Evolutionary conservation across 1,140 invertebrate genomes (phyloP).

Genomic region (Drosophila varians): DNA sequence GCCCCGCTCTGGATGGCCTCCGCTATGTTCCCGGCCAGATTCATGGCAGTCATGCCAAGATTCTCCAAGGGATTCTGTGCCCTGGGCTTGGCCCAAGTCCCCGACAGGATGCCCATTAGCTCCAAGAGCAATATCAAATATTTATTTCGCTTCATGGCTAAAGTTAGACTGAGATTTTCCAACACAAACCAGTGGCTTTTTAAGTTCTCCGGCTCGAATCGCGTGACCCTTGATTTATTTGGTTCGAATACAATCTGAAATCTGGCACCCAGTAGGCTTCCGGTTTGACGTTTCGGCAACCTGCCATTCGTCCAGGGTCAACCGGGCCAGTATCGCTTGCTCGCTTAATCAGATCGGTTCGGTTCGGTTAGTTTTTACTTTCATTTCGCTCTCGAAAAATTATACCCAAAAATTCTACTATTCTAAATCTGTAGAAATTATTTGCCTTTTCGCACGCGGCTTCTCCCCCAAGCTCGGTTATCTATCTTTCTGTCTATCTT

Average conservation of each 20-base stretch:
- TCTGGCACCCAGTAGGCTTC: background rate
- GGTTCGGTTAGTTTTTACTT: slow-evolving; percentile 25
- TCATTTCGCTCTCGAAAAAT: slow-evolving; percentile 18
- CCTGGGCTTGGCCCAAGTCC: background rate
- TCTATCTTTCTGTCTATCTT: background rate
- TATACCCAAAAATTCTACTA: background rate
- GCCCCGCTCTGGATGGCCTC: slow-evolving; percentile 51
- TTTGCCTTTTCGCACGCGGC: too few species aligned
- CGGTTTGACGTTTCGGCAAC: background rate
- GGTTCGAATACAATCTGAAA: background rate
- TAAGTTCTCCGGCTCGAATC: background rate
- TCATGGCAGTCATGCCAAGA: slow-evolving; percentile 44
- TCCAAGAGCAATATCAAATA: slow-evolving; percentile 15
- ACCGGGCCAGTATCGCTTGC: slow-evolving; percentile 43
- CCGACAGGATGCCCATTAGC: background rate
- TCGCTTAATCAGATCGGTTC: slow-evolving; percentile 22
- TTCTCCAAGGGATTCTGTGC: slow-evolving; percentile 49
- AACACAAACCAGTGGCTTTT: background rate
- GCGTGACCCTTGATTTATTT: background rate
- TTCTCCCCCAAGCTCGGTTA: background rate
- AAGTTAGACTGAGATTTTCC: background rate
- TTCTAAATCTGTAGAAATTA: slow-evolving; percentile 14
- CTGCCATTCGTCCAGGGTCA: background rate
- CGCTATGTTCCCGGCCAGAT: slow-evolving; percentile 39
- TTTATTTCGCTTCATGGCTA: background rate